Evolutionary conservation across 1,140 invertebrate species (phyloP).

Genomic region (Magallana ariakensis): DNA sequence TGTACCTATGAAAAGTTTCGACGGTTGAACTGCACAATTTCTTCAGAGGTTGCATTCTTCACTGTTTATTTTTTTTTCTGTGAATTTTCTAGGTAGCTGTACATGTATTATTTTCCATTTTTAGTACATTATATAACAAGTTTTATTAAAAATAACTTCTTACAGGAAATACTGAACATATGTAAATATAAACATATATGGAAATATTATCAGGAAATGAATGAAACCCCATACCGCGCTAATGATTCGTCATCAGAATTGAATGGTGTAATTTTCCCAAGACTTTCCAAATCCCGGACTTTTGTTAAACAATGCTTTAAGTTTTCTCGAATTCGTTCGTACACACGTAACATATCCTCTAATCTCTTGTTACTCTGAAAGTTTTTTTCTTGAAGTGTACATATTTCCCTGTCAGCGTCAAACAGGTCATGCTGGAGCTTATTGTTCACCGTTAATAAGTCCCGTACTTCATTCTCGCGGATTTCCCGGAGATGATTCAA

Average conservation of each 20-base stretch:
- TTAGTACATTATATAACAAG: no score
- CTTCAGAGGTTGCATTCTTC: no score
- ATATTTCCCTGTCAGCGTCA: constrained; percentile 54
- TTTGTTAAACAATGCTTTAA: constrained; percentile 54
- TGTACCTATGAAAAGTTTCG: no score
- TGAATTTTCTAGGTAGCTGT: no score
- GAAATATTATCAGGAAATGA: no score
- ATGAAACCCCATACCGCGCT: background rate
- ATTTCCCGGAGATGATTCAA: constrained; percentile 53
- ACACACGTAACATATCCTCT: constrained; percentile 55
- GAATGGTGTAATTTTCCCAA: constrained; percentile 48
- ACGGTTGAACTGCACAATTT: no score
- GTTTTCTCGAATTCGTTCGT: constrained; percentile 55
- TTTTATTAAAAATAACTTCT: no score
- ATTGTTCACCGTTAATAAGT: constrained; percentile 51
- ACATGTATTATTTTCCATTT: no score
- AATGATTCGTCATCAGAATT: constrained; percentile 48
- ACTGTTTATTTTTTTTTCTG: no score
- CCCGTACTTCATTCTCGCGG: constrained; percentile 55
- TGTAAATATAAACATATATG: no score
- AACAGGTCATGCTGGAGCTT: constrained; percentile 56
- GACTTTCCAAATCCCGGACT: constrained; percentile 52
- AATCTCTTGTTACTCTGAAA: constrained; percentile 45
- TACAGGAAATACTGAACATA: no score
- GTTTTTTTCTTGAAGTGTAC: constrained; percentile 50